Percentiles rank a stretch among this genome's conserved stretches.
These are phyloP conservation scores for Maniola jurtina DNA, from an alignment of 1,140 invertebrate species.

Conservation along the genomic window DNA sequence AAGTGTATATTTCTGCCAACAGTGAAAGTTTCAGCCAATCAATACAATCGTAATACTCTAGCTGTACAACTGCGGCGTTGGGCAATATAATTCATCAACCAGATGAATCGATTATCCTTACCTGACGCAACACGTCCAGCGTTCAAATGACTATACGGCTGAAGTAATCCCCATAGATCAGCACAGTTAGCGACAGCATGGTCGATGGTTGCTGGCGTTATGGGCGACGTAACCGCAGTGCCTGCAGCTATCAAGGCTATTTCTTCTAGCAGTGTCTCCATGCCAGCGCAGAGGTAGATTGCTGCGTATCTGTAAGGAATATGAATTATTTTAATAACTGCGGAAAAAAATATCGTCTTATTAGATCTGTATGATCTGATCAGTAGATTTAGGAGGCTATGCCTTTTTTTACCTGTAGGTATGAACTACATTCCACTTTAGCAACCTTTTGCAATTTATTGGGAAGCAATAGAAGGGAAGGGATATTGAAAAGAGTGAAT, in stretches of 20 bases:
- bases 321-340: background rate
- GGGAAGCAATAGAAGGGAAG: too few species aligned
- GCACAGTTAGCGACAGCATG: conserved; percentile 91
- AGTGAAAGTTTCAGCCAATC: too few species aligned
- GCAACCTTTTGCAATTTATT: too few species aligned
- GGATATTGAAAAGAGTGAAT: too few species aligned
- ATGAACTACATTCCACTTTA: too few species aligned
- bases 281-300: conserved; percentile 91
- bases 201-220: conserved; percentile 89
- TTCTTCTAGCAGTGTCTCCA: conserved; percentile 94
- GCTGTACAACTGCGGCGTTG: too few species aligned
- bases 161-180: conserved; percentile 92
- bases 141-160: conserved; percentile 93
- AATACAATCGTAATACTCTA: too few species aligned
- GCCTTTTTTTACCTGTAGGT: too few species aligned
- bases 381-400: too few species aligned
- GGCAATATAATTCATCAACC: too few species aligned
- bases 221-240: conserved; percentile 67
- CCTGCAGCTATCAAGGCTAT: conserved; percentile 86
- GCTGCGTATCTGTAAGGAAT: conserved; percentile 84
- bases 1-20: too few species aligned
- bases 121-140: conserved; percentile 91
- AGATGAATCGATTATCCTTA: conserved; percentile 47
- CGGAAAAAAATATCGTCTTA: background rate
- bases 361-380: too few species aligned